phyloP scores from a whole-genome alignment of 2,113 vertebrate genomes.

The Calyptomena viridis region DNA sequence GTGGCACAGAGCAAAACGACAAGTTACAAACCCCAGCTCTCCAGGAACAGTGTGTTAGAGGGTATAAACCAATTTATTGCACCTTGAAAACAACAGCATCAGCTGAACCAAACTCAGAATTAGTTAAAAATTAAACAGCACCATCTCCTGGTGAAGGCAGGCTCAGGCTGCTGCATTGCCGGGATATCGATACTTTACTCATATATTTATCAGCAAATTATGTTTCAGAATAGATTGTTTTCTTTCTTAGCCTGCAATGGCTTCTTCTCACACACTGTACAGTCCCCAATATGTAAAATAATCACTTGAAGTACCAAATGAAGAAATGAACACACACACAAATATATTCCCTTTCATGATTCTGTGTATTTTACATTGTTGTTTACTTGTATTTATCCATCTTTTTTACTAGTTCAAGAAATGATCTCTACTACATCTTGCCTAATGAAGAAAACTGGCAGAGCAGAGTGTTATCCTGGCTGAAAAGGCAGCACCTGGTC shows the following conservation, averaged over 20 bases:
- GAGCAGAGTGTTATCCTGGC: neutral
- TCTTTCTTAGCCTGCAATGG: neutral
- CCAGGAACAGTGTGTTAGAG: neutral
- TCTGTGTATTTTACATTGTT: neutral
- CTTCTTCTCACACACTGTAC: neutral
- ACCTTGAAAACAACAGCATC: neutral
- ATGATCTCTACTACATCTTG: neutral
- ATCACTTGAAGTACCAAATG: neutral
- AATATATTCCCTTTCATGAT: neutral
- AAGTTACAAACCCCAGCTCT: neutral
- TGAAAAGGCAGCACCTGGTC: neutral
- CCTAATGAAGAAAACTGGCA: neutral
- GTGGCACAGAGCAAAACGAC: neutral
- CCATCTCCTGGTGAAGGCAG: slow-evolving; percentile 49
- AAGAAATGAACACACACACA: neutral
- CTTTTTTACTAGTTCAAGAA: neutral
- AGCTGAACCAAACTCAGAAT: neutral
- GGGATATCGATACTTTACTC: neutral
- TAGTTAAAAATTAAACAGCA: slow-evolving; percentile 33
- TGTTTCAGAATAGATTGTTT: neutral
- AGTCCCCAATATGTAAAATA: neutral
- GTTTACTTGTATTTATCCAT: neutral
- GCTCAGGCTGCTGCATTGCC: neutral
- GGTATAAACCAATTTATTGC: neutral
- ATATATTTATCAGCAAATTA: neutral